phyloP scores from a whole-genome alignment of 30 jellyfish, hydroid and myxozoan species.

The Pelagia noctiluca region DNA sequence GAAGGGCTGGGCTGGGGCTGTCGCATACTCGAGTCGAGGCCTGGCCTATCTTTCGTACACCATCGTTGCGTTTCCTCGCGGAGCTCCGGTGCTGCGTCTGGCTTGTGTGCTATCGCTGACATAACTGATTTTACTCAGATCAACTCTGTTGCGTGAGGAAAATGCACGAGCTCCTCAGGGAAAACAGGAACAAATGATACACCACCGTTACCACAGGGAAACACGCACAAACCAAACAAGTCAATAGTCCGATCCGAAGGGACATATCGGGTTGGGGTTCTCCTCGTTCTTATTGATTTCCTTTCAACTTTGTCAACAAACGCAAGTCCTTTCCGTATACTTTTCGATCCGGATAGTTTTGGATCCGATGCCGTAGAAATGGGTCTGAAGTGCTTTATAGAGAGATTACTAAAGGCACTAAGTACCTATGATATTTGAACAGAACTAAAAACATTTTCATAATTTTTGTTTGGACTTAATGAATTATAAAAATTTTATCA shows the following conservation, averaged over 20 bases:
- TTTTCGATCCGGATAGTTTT: too few relatives aligned
- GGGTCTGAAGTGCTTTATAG: too few relatives aligned
- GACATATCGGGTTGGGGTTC: background rate
- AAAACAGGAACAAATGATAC: background rate
- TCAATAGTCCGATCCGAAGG: background rate
- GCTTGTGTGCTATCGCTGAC: background rate
- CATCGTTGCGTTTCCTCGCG: background rate
- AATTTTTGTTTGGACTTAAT: too few relatives aligned
- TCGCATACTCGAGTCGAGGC: too few relatives aligned
- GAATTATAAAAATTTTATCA: too few relatives aligned
- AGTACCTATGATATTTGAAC: too few relatives aligned
- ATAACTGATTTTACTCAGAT: background rate
- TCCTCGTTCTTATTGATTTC: background rate
- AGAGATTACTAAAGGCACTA: too few relatives aligned
- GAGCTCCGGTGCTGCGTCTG: background rate
- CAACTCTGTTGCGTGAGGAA: background rate
- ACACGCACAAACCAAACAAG: background rate
- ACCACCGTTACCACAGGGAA: slow-evolving; percentile 1
- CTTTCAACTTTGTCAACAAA: background rate
- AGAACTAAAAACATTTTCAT: too few relatives aligned
- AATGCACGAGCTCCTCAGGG: background rate
- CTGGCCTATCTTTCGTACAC: background rate
- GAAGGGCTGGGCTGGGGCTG: too few relatives aligned
- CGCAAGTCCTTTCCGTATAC: too few relatives aligned
- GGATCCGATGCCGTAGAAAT: too few relatives aligned